phyloP scores from a whole-genome alignment of 2,888 invertebrate genomes.

The Copidosoma aretas region DNA sequence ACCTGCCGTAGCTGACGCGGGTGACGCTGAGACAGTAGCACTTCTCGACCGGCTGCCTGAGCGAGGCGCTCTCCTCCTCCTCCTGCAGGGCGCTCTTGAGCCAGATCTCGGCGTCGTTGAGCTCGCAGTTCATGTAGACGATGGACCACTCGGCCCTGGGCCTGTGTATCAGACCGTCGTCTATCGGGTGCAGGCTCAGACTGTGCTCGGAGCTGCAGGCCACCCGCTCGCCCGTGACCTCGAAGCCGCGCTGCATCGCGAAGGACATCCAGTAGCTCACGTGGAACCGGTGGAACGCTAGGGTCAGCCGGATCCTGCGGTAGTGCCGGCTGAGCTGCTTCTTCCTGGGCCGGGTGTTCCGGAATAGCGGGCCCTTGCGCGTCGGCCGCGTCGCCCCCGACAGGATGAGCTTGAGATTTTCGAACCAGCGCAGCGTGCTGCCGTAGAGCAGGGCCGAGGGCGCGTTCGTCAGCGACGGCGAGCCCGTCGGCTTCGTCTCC shows the following conservation, averaged over 20 bases:
- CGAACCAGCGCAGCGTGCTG: slow-evolving; percentile 94
- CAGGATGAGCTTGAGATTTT: slow-evolving; percentile 90
- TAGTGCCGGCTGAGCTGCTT: slow-evolving; percentile 93
- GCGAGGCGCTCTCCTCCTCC: slow-evolving; percentile 65
- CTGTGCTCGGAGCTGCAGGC: slow-evolving; percentile 83
- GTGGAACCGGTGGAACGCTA: slow-evolving; percentile 86
- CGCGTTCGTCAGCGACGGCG: slow-evolving; percentile 62
- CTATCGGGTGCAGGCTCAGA: slow-evolving; percentile 74
- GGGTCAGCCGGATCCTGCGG: slow-evolving; percentile 82
- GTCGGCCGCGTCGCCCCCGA: slow-evolving; percentile 95
- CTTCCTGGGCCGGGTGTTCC: slow-evolving; percentile 82
- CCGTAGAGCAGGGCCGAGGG: slow-evolving; percentile 87
- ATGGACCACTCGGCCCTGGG: slow-evolving; percentile 91
- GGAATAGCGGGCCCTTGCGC: slow-evolving; percentile 86
- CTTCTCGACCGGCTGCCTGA: slow-evolving; percentile 76
- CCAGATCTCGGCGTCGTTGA: slow-evolving; percentile 93
- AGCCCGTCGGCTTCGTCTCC: slow-evolving; percentile 72
- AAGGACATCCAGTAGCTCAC: slow-evolving; percentile 98
- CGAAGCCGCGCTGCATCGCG: slow-evolving; percentile 90
- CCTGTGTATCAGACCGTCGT: slow-evolving; percentile 83
- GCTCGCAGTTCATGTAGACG: slow-evolving; percentile 90
- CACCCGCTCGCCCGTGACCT: slow-evolving; percentile 81
- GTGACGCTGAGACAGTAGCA: slow-evolving; percentile 89
- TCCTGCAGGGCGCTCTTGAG: slow-evolving; percentile 78
- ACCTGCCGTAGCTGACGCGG: slow-evolving; percentile 82